phyloP scores from a whole-genome alignment of 2,797 vertebrate species.

The Pelodytes ibericus region DNA sequence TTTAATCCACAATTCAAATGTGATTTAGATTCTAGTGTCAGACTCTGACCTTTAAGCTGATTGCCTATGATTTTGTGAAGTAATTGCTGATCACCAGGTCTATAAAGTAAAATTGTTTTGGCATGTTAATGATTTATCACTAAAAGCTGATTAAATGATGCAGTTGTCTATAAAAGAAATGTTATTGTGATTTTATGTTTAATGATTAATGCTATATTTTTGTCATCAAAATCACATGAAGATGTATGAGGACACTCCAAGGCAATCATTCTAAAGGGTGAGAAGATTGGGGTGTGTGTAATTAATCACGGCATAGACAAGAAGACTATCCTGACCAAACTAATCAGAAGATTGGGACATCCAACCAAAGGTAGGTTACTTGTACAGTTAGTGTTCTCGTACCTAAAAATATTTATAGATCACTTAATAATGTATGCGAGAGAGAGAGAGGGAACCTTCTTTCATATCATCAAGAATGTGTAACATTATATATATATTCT shows the following conservation, averaged over 20 bases:
- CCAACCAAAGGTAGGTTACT: no score
- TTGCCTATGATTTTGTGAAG: not conserved
- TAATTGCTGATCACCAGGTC: not conserved
- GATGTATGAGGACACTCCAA: not conserved
- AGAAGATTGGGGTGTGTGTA: no score
- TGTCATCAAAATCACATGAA: no score
- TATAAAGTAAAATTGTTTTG: constrained; percentile 8
- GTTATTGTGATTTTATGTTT: constrained; percentile 13
- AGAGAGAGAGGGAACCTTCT: no score
- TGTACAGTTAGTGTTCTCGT: no score
- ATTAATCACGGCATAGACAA: no score
- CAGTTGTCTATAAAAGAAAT: constrained; percentile 22
- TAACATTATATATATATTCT: no score
- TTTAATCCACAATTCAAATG: not conserved
- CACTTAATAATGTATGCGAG: no score
- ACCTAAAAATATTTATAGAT: no score
- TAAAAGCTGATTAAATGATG: constrained; percentile 14
- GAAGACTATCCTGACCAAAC: no score
- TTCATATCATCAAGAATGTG: no score
- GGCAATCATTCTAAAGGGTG: not conserved
- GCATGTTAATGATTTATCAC: constrained; percentile 43
- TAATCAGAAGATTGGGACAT: constrained; percentile 10
- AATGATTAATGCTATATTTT: constrained; percentile 36
- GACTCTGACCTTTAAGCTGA: not conserved
- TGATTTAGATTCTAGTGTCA: not conserved